Percentiles rank a stretch among this genome's conserved stretches.
These are phyloP conservation scores for Oxyteleia sp. DNA, from an alignment of 2,888 invertebrate genomes.

Conservation along the genomic window DNA sequence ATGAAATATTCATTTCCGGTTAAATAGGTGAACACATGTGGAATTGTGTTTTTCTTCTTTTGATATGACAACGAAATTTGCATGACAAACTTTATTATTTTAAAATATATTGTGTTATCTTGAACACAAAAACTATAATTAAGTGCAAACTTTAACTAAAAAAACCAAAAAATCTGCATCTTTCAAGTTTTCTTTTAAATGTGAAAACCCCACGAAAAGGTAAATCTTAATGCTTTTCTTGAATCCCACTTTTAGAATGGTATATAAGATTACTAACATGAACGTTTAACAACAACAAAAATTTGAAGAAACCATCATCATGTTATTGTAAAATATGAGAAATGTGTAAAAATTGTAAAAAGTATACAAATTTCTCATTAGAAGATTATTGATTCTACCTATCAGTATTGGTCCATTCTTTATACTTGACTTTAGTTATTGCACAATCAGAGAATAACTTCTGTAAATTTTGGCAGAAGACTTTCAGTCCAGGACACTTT, in stretches of 20 bases:
- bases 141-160: constrained; percentile 6
- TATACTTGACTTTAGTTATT: constrained; percentile 4
- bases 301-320: no score
- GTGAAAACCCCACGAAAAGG: no score
- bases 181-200: constrained; percentile 8
- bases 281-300: no score
- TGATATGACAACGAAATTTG: constrained; percentile 1
- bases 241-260: no score
- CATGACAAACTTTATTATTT: no score
- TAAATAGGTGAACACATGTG: constrained; percentile 31
- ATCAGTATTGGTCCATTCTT: constrained; percentile 26
- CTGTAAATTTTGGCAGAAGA: constrained; percentile 22
- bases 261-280: no score
- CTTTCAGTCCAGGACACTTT: constrained; percentile 34
- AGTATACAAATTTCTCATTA: no score
- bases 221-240: no score
- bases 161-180: constrained; percentile 11
- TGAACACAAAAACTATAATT: constrained; percentile 6
- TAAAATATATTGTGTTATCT: no score
- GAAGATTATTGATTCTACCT: constrained; percentile 23
- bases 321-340: no score
- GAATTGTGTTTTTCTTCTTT: constrained; percentile 29
- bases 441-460: constrained; percentile 3
- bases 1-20: constrained; percentile 19
- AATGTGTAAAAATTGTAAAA: background rate